Conservation (phyloP, 35 echinoderm and acorn worm species). For the Ophioderma brevispina region DNA sequence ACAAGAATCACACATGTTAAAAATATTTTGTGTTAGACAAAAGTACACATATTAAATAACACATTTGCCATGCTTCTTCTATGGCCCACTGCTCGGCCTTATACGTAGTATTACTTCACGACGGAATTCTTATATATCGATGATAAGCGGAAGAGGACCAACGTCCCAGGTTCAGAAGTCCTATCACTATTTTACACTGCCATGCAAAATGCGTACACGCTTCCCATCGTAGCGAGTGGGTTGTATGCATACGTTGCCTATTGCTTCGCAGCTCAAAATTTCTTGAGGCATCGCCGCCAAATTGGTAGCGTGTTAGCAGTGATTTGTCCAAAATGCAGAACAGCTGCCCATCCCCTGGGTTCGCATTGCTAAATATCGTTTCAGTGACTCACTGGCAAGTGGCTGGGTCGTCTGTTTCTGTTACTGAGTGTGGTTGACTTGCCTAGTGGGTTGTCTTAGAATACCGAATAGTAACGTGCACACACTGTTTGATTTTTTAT, state of each 20-base stretch:
- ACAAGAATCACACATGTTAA: neutral
- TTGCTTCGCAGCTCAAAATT: neutral
- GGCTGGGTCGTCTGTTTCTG: neutral
- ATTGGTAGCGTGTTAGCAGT: neutral
- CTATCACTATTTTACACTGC: neutral
- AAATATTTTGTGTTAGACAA: neutral
- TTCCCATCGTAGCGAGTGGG: neutral
- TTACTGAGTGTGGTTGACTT: neutral
- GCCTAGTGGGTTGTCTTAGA: neutral
- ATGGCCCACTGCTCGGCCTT: too few relatives aligned
- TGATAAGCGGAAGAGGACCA: neutral
- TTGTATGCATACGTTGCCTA: neutral
- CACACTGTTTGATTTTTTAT: neutral
- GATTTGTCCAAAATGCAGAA: neutral
- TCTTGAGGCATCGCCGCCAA: neutral
- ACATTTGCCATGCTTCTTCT: too few relatives aligned
- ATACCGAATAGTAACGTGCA: neutral
- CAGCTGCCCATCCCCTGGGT: neutral
- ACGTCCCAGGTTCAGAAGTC: neutral
- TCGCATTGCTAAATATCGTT: neutral
- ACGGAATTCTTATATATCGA: neutral
- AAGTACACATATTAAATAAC: too few relatives aligned
- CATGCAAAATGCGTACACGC: neutral
- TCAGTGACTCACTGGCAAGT: neutral
- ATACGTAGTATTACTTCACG: neutral